Evolutionary conservation across 2,888 invertebrate species (phyloP).

Genomic region (Eugnorisma glareosa): DNA sequence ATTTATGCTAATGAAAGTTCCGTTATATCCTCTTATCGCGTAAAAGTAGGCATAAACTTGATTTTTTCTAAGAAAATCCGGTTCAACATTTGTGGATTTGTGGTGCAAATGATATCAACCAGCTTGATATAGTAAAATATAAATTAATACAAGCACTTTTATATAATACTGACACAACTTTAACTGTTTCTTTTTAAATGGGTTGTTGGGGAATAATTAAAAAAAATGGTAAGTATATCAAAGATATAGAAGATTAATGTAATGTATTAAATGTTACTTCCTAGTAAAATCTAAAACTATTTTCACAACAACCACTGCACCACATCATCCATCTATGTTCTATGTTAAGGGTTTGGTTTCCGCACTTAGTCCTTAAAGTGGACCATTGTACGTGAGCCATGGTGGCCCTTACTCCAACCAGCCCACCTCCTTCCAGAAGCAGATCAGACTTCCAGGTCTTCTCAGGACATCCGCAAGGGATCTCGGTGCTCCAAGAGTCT

Average conservation of each 20-base stretch:
- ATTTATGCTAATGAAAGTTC: conserved; percentile 20
- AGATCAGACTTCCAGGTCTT: too few species aligned
- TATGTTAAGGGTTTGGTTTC: too few species aligned
- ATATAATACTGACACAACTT: neutral
- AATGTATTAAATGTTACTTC: neutral
- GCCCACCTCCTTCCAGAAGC: too few species aligned
- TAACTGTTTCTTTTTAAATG: too few species aligned
- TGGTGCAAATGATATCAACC: neutral
- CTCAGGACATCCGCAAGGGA: too few species aligned
- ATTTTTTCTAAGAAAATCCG: neutral
- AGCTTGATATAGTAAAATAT: neutral
- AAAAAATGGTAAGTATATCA: neutral
- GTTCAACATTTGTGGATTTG: neutral
- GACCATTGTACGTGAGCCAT: too few species aligned
- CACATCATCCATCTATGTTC: neutral
- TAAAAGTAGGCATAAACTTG: neutral
- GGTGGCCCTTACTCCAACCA: too few species aligned
- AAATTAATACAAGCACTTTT: neutral
- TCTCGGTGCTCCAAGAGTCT: too few species aligned
- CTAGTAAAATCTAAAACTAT: neutral
- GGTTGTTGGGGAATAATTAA: neutral
- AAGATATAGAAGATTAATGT: neutral
- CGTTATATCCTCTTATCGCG: neutral
- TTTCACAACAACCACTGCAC: too few species aligned
- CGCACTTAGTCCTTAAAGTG: too few species aligned